A percentile compares a stretch with the other conserved stretches of the same genome.
These are phyloP conservation scores for Acanthosepion pharaonis DNA, from an alignment of 2,888 invertebrate genomes.

Conservation along the genomic window DNA sequence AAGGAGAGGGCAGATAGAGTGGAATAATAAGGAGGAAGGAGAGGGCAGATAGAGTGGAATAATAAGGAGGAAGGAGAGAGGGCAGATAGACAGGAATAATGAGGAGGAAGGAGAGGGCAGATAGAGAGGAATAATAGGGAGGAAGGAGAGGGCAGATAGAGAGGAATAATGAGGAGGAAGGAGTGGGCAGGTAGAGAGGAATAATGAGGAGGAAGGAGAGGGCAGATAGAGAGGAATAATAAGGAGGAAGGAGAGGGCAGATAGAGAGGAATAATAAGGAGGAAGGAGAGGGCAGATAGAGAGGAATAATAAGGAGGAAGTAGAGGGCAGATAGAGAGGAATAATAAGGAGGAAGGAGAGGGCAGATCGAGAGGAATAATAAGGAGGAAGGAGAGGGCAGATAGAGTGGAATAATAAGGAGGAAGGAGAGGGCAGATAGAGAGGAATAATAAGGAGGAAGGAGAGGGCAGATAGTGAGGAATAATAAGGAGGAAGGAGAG, in stretches of 20 bases:
- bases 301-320: neutral
- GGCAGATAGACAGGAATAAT: neutral
- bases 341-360: neutral
- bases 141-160: neutral
- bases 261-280: neutral
- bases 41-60: neutral
- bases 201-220: too few relatives aligned
- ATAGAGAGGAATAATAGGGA: neutral
- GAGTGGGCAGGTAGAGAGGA: neutral
- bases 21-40: neutral
- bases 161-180: neutral
- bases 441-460: neutral
- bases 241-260: neutral
- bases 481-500: neutral
- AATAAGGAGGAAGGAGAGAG: neutral
- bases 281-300: neutral
- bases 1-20: neutral
- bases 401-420: neutral
- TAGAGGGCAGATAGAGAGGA: neutral
- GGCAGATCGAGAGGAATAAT: neutral
- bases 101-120: neutral
- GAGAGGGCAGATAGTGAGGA: neutral
- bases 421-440: neutral
- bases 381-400: neutral
- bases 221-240: neutral